Conservation (phyloP, 2,888 invertebrate species). For the Tachina fera region DNA sequence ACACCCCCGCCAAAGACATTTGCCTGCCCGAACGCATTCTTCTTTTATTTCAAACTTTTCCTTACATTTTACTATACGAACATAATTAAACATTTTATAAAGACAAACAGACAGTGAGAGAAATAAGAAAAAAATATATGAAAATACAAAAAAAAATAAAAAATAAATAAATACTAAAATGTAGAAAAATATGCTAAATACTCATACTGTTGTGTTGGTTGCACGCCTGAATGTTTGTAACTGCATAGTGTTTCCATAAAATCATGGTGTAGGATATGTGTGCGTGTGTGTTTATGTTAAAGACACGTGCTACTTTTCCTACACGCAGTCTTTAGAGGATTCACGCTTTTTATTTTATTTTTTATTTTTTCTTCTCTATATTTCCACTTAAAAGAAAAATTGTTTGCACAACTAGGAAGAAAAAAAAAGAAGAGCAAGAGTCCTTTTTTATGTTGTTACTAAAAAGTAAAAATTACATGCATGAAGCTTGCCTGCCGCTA, state of each 20-base stretch:
- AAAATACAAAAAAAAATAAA: not conserved
- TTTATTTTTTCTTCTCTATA: not conserved
- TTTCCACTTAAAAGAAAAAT: slow-evolving; percentile 25
- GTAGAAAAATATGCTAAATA: slow-evolving; percentile 7
- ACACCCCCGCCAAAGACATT: not conserved
- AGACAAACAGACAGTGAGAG: slow-evolving; percentile 16
- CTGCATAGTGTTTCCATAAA: not conserved
- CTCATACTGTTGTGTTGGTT: not conserved
- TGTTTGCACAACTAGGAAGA: not conserved
- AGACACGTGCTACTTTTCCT: slow-evolving; percentile 33
- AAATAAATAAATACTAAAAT: not conserved
- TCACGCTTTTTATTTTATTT: not conserved
- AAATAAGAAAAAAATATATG: not conserved
- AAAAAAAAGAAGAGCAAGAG: not conserved
- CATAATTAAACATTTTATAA: slow-evolving; percentile 50
- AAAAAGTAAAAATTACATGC: not conserved
- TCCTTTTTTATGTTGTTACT: slow-evolving; percentile 12
- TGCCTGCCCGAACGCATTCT: not conserved
- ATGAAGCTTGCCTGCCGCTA: not conserved
- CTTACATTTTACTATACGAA: slow-evolving; percentile 10
- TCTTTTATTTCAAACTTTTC: not conserved
- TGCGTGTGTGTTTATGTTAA: not conserved
- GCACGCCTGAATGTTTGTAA: not conserved
- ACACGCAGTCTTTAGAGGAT: slow-evolving; percentile 16
- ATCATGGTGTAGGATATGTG: slow-evolving; percentile 3